Evolutionary conservation across 2,888 invertebrate species (phyloP).

Genomic region (Eueremaeus valkanovi): DNA sequence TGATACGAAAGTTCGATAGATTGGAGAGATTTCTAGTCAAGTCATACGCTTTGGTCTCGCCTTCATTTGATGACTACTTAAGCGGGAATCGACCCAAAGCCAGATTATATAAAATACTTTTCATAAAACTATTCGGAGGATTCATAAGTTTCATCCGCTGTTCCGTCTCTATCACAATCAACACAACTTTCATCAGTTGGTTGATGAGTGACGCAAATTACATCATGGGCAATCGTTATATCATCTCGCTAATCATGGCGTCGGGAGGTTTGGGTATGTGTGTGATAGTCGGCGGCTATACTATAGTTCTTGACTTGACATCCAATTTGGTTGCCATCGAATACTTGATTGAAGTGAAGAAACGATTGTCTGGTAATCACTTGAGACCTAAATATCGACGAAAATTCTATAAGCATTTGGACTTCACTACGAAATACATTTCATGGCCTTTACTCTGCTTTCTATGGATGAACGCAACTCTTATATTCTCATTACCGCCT

Average conservation of each 20-base stretch:
- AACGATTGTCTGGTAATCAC: background rate
- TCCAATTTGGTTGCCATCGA: background rate
- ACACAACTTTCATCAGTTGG: background rate
- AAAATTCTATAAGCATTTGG: background rate
- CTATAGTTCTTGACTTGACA: background rate
- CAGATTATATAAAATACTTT: background rate
- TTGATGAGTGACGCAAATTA: background rate
- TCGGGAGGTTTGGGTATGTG: background rate
- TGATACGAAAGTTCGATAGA: background rate
- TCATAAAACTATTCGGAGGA: background rate
- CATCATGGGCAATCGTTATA: background rate
- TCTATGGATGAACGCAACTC: too few relatives aligned
- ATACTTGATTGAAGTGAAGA: background rate
- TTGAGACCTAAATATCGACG: background rate
- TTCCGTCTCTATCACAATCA: background rate
- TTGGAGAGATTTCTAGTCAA: background rate
- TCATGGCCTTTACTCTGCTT: background rate
- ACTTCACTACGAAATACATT: background rate
- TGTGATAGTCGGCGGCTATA: background rate
- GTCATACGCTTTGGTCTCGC: background rate
- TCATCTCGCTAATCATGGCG: background rate
- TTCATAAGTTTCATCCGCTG: background rate
- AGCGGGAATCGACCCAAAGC: background rate
- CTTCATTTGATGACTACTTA: background rate
- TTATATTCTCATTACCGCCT: background rate